A percentile compares a stretch with the other conserved stretches of the same genome.
Conservation (phyloP, 2,113 vertebrate genomes). For the Ranitomeya imitator region DNA sequence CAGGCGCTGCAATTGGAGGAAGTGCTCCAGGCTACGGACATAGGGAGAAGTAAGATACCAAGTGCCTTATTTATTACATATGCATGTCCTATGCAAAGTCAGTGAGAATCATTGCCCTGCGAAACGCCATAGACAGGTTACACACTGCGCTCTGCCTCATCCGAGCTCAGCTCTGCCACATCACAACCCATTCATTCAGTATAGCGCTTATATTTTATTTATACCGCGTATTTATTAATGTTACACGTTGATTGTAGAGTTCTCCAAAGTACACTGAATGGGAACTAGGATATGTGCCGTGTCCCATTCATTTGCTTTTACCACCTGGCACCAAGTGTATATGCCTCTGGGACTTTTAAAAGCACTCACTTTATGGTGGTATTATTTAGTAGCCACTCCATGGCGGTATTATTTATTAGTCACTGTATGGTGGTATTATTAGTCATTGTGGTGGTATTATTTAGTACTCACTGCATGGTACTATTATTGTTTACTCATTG, state of each 20-base stretch:
- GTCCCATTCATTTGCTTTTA: not conserved
- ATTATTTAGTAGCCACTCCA: too few species aligned
- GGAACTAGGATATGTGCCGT: not conserved
- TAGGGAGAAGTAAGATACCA: not conserved
- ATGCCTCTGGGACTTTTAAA: too few species aligned
- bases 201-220: not conserved
- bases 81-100: not conserved
- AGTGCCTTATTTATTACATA: not conserved
- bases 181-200: not conserved
- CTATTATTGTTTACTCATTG: too few species aligned
- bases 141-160: not conserved
- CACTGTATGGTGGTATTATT: too few species aligned
- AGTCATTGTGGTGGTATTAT: too few species aligned
- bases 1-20: not conserved
- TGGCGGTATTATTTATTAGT: too few species aligned
- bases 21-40: not conserved
- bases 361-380: too few species aligned
- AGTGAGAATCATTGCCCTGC: not conserved
- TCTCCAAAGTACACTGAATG: not conserved
- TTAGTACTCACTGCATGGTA: too few species aligned
- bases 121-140: not conserved
- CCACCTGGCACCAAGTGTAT: not conserved
- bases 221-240: not conserved
- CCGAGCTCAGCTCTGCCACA: not conserved
- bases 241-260: not conserved